Percentiles rank a stretch among this genome's conserved stretches.
Conservation (phyloP, 53 echinoderm and acorn worm genomes). For the Holothuria scabra region DNA sequence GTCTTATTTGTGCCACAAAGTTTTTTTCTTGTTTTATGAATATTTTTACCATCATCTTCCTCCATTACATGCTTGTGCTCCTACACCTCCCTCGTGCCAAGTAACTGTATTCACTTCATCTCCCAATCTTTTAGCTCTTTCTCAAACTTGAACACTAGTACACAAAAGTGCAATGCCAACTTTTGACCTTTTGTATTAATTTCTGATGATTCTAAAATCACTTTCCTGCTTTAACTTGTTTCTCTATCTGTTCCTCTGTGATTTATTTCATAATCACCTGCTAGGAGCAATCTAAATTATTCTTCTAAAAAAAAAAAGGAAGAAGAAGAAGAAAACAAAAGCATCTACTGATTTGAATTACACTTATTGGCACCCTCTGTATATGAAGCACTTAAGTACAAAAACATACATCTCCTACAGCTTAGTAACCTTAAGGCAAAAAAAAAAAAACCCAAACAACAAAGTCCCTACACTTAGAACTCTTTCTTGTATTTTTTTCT, state of each 20-base stretch:
- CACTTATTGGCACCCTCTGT: neutral
- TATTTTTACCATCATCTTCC: no score
- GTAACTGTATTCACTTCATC: no score
- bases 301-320: constrained; percentile 1
- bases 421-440: constrained; percentile 12
- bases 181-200: neutral
- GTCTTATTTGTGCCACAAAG: no score
- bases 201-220: constrained; percentile 3
- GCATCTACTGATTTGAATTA: constrained; percentile 31
- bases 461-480: no score
- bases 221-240: constrained; percentile 1
- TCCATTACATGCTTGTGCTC: no score
- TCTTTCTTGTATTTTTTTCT: neutral
- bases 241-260: constrained; percentile 1
- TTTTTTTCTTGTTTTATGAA: no score
- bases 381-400: constrained; percentile 10
- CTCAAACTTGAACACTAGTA: no score
- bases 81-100: no score
- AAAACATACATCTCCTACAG: constrained; percentile 5
- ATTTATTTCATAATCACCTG: constrained; percentile 28
- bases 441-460: constrained; percentile 14
- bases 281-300: constrained; percentile 21
- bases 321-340: no score
- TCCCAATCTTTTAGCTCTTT: no score
- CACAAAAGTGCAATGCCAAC: neutral